phyloP scores from a whole-genome alignment of 2,113 vertebrate species.

The Sander lucioperca region DNA sequence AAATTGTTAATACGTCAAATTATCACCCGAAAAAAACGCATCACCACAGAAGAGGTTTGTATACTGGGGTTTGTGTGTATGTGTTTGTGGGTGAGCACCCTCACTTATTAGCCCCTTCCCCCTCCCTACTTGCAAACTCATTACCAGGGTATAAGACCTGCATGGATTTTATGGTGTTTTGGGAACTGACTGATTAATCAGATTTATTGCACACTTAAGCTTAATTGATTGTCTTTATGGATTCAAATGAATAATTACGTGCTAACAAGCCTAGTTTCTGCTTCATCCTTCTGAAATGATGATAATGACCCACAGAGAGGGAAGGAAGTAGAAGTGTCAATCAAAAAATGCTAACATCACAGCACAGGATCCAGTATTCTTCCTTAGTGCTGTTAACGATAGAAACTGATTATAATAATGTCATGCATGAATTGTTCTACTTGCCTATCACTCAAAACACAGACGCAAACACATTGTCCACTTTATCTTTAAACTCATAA shows the following conservation, averaged over 20 bases:
- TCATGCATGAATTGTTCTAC: background rate
- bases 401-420: constrained; percentile 35
- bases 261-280: constrained; percentile 79
- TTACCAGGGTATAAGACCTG: constrained; percentile 82
- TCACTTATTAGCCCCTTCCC: constrained; percentile 68
- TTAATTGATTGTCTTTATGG: constrained; percentile 86
- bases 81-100: constrained; percentile 66
- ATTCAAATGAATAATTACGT: constrained; percentile 86
- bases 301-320: constrained; percentile 69
- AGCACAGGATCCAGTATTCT: constrained; percentile 34
- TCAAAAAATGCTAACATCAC: constrained; percentile 58
- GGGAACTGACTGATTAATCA: constrained; percentile 85
- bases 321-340: constrained; percentile 60
- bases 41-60: constrained; percentile 29
- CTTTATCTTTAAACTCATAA: background rate
- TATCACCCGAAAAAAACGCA: constrained; percentile 48
- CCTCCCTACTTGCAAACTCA: constrained; percentile 75
- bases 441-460: constrained; percentile 7
- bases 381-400: background rate
- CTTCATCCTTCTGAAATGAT: constrained; percentile 77
- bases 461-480: background rate
- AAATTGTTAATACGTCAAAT: constrained; percentile 76
- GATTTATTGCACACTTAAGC: constrained; percentile 86
- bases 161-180: constrained; percentile 84
- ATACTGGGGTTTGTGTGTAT: constrained; percentile 8